Base-by-base conservation (phyloP, 2,888 invertebrate genomes). In the Lydus trimaculatus region DNA sequence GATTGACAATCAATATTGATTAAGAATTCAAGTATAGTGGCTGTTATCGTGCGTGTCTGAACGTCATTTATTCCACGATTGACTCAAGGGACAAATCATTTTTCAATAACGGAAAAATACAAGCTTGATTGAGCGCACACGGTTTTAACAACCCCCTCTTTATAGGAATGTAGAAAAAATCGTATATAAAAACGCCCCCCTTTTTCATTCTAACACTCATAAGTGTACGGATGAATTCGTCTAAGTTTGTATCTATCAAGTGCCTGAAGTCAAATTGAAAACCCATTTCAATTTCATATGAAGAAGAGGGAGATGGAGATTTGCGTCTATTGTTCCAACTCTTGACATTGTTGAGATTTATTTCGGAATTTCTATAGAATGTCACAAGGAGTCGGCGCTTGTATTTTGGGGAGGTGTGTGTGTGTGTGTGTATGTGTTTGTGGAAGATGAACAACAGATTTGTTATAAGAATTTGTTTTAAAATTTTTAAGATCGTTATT, bases 11-110 rank as follows among this genome's bases (percentile, higher is more conserved):
- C 72, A 64, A 73, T 73, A 69, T 63, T 66, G 71, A 68, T 68
- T 70, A 72, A 71, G 73, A 70, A 70, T 73, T 71, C 70, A 63
- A 58, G 56, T 15, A 25, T 56, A 39, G 61, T 70, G n/a, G 70
- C 65, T 69, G 64, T 72, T 70, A 66, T 69, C 69, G 74, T 77
- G 76, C 78, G 77, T 78, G 78, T 75, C 72, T 73, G 73, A 72
- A 66, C 71, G 73, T 77, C 77, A 78, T 79, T 79, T 77, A 75
- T 77, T 75, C 74, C 67, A 4, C 75, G 74, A 78, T 78, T 78
- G 78, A 78, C 78, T 78, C 76, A 60, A 67, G 74, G 76, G 77
- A 79, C 77, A 79, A 79, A 79, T 79, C 78, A 79, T 79, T 79
- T 79, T 78, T 79, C 79, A 79, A 79, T 79, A 77, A 77, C 76